Evolutionary conservation across 1,140 invertebrate genomes (phyloP).

Genomic region (Acyrthosiphon pisum): DNA sequence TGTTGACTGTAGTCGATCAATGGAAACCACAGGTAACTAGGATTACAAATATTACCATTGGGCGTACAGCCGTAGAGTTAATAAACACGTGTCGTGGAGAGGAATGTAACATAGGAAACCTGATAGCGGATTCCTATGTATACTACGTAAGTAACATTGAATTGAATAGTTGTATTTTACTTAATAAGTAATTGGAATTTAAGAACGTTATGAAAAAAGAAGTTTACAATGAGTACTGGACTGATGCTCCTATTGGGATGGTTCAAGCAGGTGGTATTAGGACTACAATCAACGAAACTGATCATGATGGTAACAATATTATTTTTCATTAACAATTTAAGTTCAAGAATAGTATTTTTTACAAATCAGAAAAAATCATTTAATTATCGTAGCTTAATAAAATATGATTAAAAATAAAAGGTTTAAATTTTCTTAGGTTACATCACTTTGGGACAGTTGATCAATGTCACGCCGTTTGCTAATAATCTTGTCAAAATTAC

Average conservation of each 20-base stretch:
- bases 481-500: constrained; percentile 66
- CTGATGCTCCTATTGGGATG: constrained; percentile 44
- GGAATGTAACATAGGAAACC: constrained; percentile 88
- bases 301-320: constrained; percentile 17
- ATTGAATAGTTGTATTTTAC: not conserved
- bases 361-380: too few species aligned
- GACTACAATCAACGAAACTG: constrained; percentile 31
- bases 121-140: constrained; percentile 78
- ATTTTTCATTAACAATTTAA: not conserved
- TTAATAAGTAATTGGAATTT: not conserved
- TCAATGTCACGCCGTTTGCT: constrained; percentile 69
- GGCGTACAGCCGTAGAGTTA: constrained; percentile 72
- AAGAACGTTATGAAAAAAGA: not conserved
- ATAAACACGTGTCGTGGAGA: constrained; percentile 72
- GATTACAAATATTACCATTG: constrained; percentile 65
- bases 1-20: constrained; percentile 61
- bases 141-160: constrained; percentile 64
- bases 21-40: constrained; percentile 71
- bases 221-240: not conserved
- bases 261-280: constrained; percentile 43
- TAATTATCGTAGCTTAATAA: too few species aligned
- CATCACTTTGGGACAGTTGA: constrained; percentile 68
- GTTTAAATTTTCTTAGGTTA: constrained; percentile 63
- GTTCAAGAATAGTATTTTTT: too few species aligned
- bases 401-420: too few species aligned